Conservation (phyloP, 1,140 invertebrate species). For the Eurosta solidaginis region DNA sequence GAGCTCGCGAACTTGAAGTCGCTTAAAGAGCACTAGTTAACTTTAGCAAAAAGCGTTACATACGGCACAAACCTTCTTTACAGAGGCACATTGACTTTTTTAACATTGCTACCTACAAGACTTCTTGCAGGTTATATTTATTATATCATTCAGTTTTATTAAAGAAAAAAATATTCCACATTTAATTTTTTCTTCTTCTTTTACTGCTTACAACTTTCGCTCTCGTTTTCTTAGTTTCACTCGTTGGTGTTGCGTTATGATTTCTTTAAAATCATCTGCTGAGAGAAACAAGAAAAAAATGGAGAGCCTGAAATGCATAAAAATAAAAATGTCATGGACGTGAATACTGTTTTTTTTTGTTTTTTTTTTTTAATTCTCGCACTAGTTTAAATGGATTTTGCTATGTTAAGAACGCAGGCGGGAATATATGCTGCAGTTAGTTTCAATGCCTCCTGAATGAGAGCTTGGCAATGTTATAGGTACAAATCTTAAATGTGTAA, state of each 20-base stretch:
- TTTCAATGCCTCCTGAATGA: neutral
- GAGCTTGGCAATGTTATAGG: constrained; percentile 22
- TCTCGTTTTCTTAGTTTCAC: constrained; percentile 22
- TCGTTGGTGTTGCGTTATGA: neutral
- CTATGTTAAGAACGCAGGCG: neutral
- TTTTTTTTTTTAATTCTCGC: neutral
- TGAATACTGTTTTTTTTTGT: neutral
- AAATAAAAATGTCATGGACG: neutral
- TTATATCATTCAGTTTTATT: constrained; percentile 26
- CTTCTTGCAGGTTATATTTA: constrained; percentile 24
- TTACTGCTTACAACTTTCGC: neutral
- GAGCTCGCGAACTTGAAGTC: constrained; percentile 7
- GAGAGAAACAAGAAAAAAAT: neutral
- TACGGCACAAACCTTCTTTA: too few relatives aligned
- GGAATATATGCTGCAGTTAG: neutral
- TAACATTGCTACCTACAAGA: neutral
- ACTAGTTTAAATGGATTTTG: neutral
- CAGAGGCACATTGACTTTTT: neutral
- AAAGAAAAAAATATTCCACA: constrained; percentile 18
- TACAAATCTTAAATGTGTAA: neutral
- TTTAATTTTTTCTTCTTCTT: constrained; percentile 17
- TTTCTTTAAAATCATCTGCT: constrained; percentile 18
- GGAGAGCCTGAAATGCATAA: neutral
- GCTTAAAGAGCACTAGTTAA: neutral
- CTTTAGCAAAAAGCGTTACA: neutral